These are phyloP conservation scores for Dascyllus trimaculatus DNA, from an alignment of 2,113 vertebrate genomes.

Conservation along the genomic window DNA sequence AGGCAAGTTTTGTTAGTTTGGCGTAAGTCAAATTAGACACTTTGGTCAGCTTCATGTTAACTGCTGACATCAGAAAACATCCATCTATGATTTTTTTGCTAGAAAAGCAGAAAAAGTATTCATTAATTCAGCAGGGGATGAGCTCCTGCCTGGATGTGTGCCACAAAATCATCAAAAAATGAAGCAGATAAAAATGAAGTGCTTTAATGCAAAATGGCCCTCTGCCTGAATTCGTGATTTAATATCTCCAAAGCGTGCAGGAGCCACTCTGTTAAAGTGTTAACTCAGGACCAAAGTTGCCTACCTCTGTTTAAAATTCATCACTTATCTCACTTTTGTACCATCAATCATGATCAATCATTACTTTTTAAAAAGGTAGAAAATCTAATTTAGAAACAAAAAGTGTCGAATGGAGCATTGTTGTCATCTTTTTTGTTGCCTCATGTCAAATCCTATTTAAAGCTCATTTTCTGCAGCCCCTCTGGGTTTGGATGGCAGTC, in stretches of 20 bases:
- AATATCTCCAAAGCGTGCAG: background rate
- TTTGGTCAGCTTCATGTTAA: slow-evolving; percentile 1
- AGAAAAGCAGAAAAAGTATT: background rate
- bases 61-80: background rate
- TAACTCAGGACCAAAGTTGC: background rate
- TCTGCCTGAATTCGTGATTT: background rate
- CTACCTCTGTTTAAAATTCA: background rate
- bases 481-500: slow-evolving; percentile 18
- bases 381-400: slow-evolving; percentile 7
- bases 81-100: background rate
- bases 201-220: background rate
- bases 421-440: background rate
- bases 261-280: background rate
- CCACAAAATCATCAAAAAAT: background rate
- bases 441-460: slow-evolving; percentile 45
- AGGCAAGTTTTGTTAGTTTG: background rate
- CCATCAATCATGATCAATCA: slow-evolving; percentile 1
- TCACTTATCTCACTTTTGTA: background rate
- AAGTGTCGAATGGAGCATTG: background rate
- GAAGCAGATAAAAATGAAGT: background rate
- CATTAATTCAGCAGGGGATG: background rate
- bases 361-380: background rate
- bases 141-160: too few species aligned
- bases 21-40: background rate
- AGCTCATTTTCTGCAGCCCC: slow-evolving; percentile 21